Evolutionary conservation across 1,140 invertebrate genomes (phyloP), one percentile per base, ranked within the genome.

Genomic region (Drosophila santomea): DNA sequence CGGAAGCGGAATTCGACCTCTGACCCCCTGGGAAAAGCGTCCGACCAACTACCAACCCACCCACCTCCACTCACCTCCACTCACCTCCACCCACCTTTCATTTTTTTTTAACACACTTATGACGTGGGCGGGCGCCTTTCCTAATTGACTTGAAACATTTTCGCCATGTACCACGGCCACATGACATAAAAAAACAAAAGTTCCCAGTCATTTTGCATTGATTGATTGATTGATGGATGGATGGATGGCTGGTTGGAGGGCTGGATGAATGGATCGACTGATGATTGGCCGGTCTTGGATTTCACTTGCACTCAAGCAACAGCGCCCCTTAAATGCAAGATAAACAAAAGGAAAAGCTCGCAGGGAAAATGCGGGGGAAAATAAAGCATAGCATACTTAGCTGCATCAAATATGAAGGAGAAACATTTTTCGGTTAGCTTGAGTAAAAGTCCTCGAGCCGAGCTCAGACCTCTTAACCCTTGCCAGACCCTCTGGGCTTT

Each of bases 321-420:
- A 60, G 11, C 38, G 54, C 38, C 25, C 56, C 56, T 50, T 36
- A 32, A 66, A 58, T 47, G 43, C 60, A 58, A 48, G 44, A 38
- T 43, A 60, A 57, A 61, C 51, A 74, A 28, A 32, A 14, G 10
- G 14, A 35, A 12, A 10, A 28, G 25, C 60, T 35, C 10, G 25
- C 15, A 48, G 38, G 47, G 48, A 60, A 58, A 62, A 5, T 43
- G 17, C 15, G 6, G 35, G 14, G 43, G n/a, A 17, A 32, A 47
- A 63, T n/a, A 62, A 74, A 44, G n/a, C 59, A 15, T 74, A 80
- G 81, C 78, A 78, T 78, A 81, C 78, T 85, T 78, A 58, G 38
- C 45, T 62, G 83, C 78, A 67, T 66, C 32, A 56, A 64, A 66
- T 59, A 64, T 63, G 78, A 74, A 75, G 57, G 39, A 23, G 58